Conservation (phyloP, 2,888 invertebrate species). For the Philereme vetulata region DNA sequence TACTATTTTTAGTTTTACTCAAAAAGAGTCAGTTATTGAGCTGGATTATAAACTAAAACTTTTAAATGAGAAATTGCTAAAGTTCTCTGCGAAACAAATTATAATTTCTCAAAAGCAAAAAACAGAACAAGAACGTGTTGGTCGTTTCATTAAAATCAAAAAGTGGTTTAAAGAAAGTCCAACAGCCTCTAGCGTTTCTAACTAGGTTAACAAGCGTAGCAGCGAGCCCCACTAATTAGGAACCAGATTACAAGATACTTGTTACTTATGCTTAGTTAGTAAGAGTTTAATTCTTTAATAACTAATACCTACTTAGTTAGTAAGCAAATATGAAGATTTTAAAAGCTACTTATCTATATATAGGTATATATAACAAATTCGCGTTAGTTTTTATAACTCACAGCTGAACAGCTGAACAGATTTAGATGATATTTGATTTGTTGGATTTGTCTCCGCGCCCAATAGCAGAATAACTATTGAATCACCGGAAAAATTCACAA, state of each 20-base stretch:
- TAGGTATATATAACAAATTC: too few species aligned
- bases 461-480: too few species aligned
- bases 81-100: background rate
- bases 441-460: too few species aligned
- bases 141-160: slow-evolving; percentile 28
- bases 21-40: too few species aligned
- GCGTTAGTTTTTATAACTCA: too few species aligned
- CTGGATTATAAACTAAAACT: background rate
- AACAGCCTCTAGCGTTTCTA: slow-evolving; percentile 47
- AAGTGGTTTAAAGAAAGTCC: slow-evolving; percentile 31
- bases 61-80: background rate
- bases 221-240: slow-evolving; percentile 54
- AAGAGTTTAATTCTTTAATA: slow-evolving; percentile 17
- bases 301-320: too few species aligned
- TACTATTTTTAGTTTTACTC: too few species aligned
- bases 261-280: slow-evolving; percentile 44
- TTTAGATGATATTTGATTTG: too few species aligned
- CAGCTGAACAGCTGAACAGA: too few species aligned
- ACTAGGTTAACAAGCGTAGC: slow-evolving; percentile 62
- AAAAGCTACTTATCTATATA: too few species aligned
- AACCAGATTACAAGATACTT: slow-evolving; percentile 49
- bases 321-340: too few species aligned
- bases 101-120: background rate
- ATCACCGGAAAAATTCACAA: too few species aligned
- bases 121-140: slow-evolving; percentile 6